A percentile compares a stretch with the other conserved stretches of the same genome.
Conservation (phyloP, 2,113 vertebrate genomes). For the Sterna hirundo region DNA sequence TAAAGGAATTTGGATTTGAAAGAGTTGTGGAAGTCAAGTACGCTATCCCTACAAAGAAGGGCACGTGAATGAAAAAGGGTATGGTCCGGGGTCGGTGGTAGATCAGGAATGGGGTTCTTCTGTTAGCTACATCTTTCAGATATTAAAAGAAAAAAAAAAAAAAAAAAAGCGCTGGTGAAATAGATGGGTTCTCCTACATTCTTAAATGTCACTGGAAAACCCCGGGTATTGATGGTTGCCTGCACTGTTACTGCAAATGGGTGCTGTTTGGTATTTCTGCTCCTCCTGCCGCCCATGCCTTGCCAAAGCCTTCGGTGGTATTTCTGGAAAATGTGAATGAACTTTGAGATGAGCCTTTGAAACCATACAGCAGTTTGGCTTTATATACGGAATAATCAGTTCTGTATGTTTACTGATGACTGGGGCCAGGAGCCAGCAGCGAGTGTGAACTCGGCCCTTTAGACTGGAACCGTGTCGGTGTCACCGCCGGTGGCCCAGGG, state of each 20-base stretch:
- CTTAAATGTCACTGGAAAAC: rapidly evolving
- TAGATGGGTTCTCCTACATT: background rate
- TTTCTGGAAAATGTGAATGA: background rate
- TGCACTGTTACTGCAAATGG: rapidly evolving
- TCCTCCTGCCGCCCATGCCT: background rate
- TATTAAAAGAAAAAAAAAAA: background rate
- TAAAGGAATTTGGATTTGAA: slow-evolving; percentile 71
- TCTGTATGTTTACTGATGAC: background rate
- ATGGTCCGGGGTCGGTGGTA: background rate
- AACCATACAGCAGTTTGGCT: background rate
- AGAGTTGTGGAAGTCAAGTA: slow-evolving; percentile 62
- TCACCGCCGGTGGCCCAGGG: rapidly evolving
- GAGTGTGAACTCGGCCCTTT: background rate
- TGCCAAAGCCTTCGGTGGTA: rapidly evolving
- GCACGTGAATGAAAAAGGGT: background rate
- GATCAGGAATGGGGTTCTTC: background rate
- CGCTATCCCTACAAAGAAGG: background rate
- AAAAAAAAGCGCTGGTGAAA: rapidly evolving
- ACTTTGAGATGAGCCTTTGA: background rate
- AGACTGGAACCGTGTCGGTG: background rate
- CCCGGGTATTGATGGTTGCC: rapidly evolving
- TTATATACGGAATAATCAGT: background rate
- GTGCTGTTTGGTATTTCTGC: rapidly evolving
- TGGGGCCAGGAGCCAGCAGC: no score
- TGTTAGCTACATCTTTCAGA: background rate